phyloP scores from a whole-genome alignment of 2,113 vertebrate species.

The Phalacrocorax brasilianus region DNA sequence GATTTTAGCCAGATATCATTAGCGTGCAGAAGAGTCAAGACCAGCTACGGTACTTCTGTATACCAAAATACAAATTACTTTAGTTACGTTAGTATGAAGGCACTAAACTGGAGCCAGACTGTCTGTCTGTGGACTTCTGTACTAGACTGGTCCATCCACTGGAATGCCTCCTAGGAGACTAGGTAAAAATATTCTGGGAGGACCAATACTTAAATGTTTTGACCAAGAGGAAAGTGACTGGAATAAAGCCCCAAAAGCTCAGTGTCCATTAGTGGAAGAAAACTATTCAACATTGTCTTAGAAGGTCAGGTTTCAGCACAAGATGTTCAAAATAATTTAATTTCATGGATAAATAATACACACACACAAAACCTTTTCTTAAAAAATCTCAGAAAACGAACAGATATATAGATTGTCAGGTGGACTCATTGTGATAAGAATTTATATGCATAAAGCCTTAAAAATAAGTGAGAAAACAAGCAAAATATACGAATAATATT shows the following conservation, averaged over 20 bases:
- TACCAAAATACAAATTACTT: slow-evolving; percentile 68
- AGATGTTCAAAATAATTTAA: not conserved
- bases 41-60: slow-evolving; percentile 45
- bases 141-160: slow-evolving; percentile 60
- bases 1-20: slow-evolving; percentile 58
- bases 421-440: not conserved
- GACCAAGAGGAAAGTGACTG: not conserved
- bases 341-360: not conserved
- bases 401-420: not conserved
- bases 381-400: not conserved
- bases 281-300: not conserved
- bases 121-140: slow-evolving; percentile 71
- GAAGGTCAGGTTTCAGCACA: not conserved
- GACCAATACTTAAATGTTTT: slow-evolving; percentile 58
- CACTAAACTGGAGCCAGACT: slow-evolving; percentile 77
- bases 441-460: not conserved
- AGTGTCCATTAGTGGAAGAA: not conserved
- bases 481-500: not conserved
- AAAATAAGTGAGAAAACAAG: not conserved
- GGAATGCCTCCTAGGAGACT: slow-evolving; percentile 59
- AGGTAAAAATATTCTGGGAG: slow-evolving; percentile 67
- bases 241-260: not conserved
- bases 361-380: not conserved
- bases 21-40: slow-evolving; percentile 31
- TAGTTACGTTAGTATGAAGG: slow-evolving; percentile 40